Percentiles rank a stretch among this genome's conserved stretches.
Evolutionary conservation across 2,113 vertebrate genomes (phyloP).

Genomic region (Desmodus rotundus): DNA sequence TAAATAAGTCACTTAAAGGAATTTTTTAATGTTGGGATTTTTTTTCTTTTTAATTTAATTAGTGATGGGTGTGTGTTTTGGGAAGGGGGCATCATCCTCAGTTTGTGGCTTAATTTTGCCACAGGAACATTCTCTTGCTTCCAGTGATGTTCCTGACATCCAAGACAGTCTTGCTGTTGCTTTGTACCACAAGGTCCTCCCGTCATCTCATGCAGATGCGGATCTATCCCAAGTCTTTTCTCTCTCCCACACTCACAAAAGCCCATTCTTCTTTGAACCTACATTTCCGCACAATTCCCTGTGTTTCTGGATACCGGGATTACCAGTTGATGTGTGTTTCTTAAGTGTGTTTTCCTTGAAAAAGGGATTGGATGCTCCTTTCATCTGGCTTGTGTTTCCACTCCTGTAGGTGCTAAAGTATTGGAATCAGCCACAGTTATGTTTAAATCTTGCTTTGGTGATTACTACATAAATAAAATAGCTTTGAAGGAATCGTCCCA

Average conservation of each 20-base stretch:
- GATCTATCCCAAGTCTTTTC: background rate
- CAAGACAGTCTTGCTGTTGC: background rate
- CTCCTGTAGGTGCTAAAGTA: background rate
- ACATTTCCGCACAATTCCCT: background rate
- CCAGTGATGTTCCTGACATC: no score
- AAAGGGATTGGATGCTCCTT: background rate
- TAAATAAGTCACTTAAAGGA: constrained; percentile 63
- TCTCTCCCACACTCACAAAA: background rate
- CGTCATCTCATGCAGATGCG: background rate
- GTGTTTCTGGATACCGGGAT: background rate
- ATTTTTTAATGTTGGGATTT: constrained; percentile 45
- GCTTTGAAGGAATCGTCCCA: background rate
- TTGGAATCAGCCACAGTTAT: background rate
- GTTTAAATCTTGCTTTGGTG: background rate
- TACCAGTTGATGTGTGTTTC: background rate
- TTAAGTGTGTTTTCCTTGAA: background rate
- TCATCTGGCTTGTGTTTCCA: background rate
- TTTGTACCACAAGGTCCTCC: background rate
- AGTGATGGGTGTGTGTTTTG: background rate
- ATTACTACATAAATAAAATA: background rate
- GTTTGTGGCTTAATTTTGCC: background rate
- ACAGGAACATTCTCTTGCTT: background rate
- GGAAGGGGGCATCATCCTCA: background rate
- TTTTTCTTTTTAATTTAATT: background rate
- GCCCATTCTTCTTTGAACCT: background rate